Base-by-base conservation (phyloP, 2,797 vertebrate genomes). In the Microctenopoma stevenorrisi region DNA sequence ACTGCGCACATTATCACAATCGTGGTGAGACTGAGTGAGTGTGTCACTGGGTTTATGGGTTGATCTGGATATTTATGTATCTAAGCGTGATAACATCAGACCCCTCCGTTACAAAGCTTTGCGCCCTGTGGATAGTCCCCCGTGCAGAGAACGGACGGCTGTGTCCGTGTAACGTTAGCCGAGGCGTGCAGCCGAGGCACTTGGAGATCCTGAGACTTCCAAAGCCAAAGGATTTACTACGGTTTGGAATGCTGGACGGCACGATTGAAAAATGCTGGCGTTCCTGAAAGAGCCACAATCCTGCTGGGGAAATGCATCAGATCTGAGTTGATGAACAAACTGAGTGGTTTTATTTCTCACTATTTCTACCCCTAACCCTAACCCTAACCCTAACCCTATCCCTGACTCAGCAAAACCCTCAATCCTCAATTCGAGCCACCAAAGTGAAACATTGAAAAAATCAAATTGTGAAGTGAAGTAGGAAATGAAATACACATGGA, bases 51-150 rank as follows among this genome's bases (percentile, higher is more conserved):
- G 77, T 87, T 84, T 85, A 71, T 43, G 70, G 72, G 54, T 73
- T 74, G 71, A 82, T 86, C 57, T 84, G 74, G 68, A 74, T 83
- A 66, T 88, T 86, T 87, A 58, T 84, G 69, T 77, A 78, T 88
- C 66, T 22, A 69, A 82, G 84, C 1, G 14, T 7, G 64, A 78
- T 62, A 84, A 82, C 76, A 88, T 53, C 67, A 44, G 71, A 75
- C 59, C 61, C 68, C 78, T 28, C 38, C 0, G 55, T 1, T 22
- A 0, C 68, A 4, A 2, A 44, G 64, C 69, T 47, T n/a, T 11
- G 62, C 42, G 72, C 72, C 86, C 76, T 46, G 67, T n/a, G 70
- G 76, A 81, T 1, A 53, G 56, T 28, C 44, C 33, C 49, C 71
- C 40, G 51, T 28, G 43, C 66, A 33, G 35, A 64, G 58, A 50